Evolutionary conservation across 2,888 invertebrate genomes (phyloP).

Genomic region (Crioceris asparagi): DNA sequence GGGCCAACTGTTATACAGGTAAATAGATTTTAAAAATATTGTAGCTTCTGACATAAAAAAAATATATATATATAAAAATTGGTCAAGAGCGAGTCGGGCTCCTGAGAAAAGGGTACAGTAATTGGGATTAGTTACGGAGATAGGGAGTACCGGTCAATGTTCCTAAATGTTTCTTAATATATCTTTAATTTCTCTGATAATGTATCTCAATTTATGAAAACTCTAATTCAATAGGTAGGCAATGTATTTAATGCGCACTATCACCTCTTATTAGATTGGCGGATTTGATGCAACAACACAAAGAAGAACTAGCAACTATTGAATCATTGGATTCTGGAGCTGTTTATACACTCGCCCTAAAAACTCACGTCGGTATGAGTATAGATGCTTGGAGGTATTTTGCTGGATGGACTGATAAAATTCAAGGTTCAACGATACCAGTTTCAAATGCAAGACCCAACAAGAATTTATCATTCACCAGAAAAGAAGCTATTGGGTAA

Average conservation of each 20-base stretch:
- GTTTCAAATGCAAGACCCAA: slow-evolving; percentile 88
- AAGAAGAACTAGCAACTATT: slow-evolving; percentile 89
- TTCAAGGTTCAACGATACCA: slow-evolving; percentile 84
- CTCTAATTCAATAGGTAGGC: no score
- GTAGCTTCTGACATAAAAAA: no score
- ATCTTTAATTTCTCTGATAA: no score
- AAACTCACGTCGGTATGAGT: slow-evolving; percentile 97
- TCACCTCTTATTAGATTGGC: slow-evolving; percentile 54
- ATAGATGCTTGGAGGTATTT: slow-evolving; percentile 95
- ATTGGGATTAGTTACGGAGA: no score
- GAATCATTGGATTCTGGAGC: slow-evolving; percentile 93
- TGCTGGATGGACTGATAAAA: slow-evolving; percentile 96
- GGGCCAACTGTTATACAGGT: slow-evolving; percentile 72
- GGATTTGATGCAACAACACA: slow-evolving; percentile 88
- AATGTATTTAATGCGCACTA: no score
- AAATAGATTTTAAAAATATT: slow-evolving; percentile 32
- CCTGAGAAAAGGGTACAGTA: no score
- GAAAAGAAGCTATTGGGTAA: slow-evolving; percentile 81
- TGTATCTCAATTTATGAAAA: no score
- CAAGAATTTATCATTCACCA: slow-evolving; percentile 77
- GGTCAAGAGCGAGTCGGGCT: no score
- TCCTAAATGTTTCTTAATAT: no score
- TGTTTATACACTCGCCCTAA: slow-evolving; percentile 90
- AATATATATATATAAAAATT: no score
- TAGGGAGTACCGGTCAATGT: no score